phyloP scores from a whole-genome alignment of 2,888 invertebrate genomes.

The Sycophila texana region DNA sequence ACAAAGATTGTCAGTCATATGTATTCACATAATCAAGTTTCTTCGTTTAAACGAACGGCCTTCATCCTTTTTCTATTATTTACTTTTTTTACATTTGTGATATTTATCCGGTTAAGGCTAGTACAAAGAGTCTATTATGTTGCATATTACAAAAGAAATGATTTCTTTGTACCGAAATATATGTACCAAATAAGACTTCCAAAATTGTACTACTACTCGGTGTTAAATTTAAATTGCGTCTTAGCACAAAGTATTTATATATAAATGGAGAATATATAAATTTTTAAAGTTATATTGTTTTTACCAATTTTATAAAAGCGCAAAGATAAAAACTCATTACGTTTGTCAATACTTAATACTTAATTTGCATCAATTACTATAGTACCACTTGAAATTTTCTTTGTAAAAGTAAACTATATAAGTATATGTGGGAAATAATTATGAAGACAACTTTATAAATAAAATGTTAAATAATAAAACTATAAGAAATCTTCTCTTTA shows the following conservation, averaged over 20 bases:
- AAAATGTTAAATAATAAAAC: slow-evolving; percentile 34
- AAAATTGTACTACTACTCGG: slow-evolving; percentile 20
- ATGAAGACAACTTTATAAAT: slow-evolving; percentile 41
- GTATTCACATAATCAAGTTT: neutral
- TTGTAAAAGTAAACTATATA: slow-evolving; percentile 22
- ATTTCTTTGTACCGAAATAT: slow-evolving; percentile 53
- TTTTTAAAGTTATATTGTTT: slow-evolving; percentile 42
- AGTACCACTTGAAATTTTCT: slow-evolving; percentile 11
- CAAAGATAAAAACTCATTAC: slow-evolving; percentile 13
- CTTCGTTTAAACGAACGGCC: slow-evolving; percentile 15
- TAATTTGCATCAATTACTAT: slow-evolving; percentile 31
- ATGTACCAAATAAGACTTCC: slow-evolving; percentile 27
- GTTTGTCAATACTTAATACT: slow-evolving; percentile 25
- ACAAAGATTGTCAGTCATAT: too few species aligned
- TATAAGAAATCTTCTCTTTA: slow-evolving; percentile 19
- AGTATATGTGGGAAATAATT: slow-evolving; percentile 17
- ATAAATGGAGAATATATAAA: slow-evolving; percentile 10
- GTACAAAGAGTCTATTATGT: slow-evolving; percentile 45
- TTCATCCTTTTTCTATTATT: slow-evolving; percentile 34
- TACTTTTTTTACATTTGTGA: slow-evolving; percentile 37
- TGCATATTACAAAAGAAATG: slow-evolving; percentile 16
- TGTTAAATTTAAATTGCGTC: slow-evolving; percentile 9
- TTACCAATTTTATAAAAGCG: slow-evolving; percentile 7
- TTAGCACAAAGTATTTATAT: slow-evolving; percentile 27
- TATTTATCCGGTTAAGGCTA: slow-evolving; percentile 29